Percentiles rank a stretch among this genome's conserved stretches.
Evolutionary conservation across 2,797 vertebrate species (phyloP).

Genomic region (Hydrophis major): DNA sequence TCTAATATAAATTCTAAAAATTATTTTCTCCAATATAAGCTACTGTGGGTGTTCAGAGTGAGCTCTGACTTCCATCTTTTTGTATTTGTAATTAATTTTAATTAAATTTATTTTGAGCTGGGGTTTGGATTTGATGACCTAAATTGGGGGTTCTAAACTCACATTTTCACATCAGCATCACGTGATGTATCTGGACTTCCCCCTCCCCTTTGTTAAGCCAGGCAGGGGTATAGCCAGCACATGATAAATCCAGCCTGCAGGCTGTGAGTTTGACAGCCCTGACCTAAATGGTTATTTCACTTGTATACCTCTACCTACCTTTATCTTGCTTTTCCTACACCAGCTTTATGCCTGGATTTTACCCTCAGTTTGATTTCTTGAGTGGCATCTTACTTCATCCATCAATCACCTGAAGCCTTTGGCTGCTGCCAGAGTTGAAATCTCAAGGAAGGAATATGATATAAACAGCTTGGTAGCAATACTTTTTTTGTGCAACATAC

Average conservation of each 20-base stretch:
- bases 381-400: neutral
- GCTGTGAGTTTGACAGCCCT: no score
- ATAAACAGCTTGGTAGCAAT: neutral
- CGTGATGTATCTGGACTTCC: no score
- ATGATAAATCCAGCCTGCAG: no score
- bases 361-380: neutral
- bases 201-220: no score
- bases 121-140: neutral
- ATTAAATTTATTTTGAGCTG: neutral
- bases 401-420: neutral
- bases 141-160: neutral
- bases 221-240: no score
- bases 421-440: neutral
- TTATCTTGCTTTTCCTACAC: neutral
- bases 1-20: neutral
- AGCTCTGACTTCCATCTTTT: neutral
- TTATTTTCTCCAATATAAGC: neutral
- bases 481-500: neutral
- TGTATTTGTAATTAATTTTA: neutral
- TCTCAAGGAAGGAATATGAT: neutral
- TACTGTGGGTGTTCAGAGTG: neutral
- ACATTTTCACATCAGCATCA: no score
- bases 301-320: neutral
- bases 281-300: neutral
- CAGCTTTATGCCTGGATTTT: neutral